Percentiles rank a stretch among this genome's conserved stretches.
Conservation (phyloP, 1,140 invertebrate species). For the Temnothorax nylanderi region DNA sequence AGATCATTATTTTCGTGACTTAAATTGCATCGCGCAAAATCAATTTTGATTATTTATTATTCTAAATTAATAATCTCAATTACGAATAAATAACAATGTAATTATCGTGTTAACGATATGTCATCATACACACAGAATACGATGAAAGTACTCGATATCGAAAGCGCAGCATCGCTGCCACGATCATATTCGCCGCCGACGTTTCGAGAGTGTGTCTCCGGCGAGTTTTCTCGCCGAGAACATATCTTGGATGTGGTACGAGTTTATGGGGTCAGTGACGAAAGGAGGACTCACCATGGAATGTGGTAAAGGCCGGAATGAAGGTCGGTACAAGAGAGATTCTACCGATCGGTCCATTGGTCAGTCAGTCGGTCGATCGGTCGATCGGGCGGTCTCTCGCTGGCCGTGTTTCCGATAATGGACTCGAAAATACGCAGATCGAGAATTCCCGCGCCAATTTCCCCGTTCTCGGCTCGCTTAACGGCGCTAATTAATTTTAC, state of each 20-base stretch:
- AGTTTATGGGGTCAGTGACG: conserved; percentile 72
- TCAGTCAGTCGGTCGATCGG: background rate
- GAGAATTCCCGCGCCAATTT: conserved; percentile 45
- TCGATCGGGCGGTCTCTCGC: conserved; percentile 7
- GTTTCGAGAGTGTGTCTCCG: conserved; percentile 16
- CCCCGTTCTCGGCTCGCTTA: conserved; percentile 30
- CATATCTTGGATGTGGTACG: conserved; percentile 25
- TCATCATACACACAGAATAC: background rate
- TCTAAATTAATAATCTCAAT: background rate
- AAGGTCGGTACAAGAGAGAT: conserved; percentile 73
- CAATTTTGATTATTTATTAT: conserved; percentile 7
- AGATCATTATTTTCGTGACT: background rate
- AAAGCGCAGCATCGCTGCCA: background rate
- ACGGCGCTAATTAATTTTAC: conserved; percentile 61
- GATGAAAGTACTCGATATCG: background rate
- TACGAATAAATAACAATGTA: background rate
- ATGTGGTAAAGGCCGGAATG: conserved; percentile 80
- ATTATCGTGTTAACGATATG: background rate
- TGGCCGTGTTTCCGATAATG: conserved; percentile 68
- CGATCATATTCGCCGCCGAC: background rate
- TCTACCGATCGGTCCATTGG: background rate
- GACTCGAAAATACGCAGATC: conserved; percentile 64
- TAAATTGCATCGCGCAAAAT: background rate
- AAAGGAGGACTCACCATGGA: conserved; percentile 76
- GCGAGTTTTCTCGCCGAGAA: conserved; percentile 30